Base-by-base conservation (phyloP, 2,113 vertebrate species). In the Cynocephalus volans region DNA sequence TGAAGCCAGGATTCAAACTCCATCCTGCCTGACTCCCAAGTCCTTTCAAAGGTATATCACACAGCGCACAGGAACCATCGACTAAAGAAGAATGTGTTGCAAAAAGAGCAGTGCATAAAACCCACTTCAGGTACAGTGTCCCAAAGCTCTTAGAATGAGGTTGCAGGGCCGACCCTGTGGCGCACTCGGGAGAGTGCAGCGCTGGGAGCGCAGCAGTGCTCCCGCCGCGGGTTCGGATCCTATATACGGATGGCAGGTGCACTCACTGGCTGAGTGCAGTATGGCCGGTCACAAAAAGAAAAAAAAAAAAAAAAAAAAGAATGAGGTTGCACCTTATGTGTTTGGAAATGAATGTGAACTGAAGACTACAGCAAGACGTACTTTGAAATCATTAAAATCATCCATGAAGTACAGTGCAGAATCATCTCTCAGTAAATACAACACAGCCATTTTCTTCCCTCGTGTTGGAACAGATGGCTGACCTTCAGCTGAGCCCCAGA, bases 271-370 rank as follows among this genome's bases (percentile, higher is more conserved):
- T n/a, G n/a, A n/a, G n/a, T n/a, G n/a, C n/a, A n/a, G n/a, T n/a
- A n/a, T n/a, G n/a, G n/a, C n/a, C n/a, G n/a, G n/a, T n/a, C n/a
- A n/a, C n/a, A n/a, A n/a, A n/a, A n/a, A n/a, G n/a, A n/a, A n/a
- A n/a, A n/a, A n/a, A n/a, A n/a, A n/a, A n/a, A n/a, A n/a, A n/a
- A n/a, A n/a, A n/a, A n/a, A n/a, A n/a, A n/a, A 76, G 41, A 73
- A 36, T 6, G 28, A 64, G 13, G 33, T 3, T 41, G 10, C 8
- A 15, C 31, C 48, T 54, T 6, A 8, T 0, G 1, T n/a, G 26
- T 54, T 58, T 62, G 24, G 65, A 80, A 64, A 28, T 58, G 36
- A 36, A 31, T 7, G 10, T 19, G 4, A 87, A 85, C 24, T 21
- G 31, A 86, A 97, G 41, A 60, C 50, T 18, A 54, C 15, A 15